phyloP scores from a whole-genome alignment of 2,797 vertebrate species.

The Phrynocephalus guinanensis region DNA sequence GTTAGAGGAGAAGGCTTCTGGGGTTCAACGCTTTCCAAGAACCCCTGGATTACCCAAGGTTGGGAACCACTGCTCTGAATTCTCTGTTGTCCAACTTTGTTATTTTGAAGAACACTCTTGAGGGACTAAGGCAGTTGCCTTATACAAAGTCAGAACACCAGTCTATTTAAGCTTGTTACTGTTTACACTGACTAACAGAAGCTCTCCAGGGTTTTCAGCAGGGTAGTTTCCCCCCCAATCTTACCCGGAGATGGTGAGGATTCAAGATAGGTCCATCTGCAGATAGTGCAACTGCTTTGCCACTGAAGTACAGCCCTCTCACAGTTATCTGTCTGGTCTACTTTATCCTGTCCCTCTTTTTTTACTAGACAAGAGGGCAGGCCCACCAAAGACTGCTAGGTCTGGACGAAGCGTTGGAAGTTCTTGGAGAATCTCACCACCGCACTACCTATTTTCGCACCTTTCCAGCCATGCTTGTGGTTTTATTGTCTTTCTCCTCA shows the following conservation, averaged over 20 bases:
- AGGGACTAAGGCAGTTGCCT: too few species aligned
- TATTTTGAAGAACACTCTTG: too few species aligned
- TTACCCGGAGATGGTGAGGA: background rate
- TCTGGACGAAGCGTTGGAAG: background rate
- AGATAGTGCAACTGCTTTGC: background rate
- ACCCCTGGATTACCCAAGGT: too few species aligned
- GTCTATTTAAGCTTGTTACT: too few species aligned
- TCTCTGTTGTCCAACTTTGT: too few species aligned
- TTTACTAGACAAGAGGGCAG: background rate
- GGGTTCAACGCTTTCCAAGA: too few species aligned
- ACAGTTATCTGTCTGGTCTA: background rate
- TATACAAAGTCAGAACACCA: too few species aligned
- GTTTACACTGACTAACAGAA: too few species aligned
- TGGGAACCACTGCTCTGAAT: too few species aligned
- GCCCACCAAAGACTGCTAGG: background rate
- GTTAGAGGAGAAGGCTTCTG: too few species aligned
- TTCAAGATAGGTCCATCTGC: background rate
- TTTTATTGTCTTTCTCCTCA: background rate
- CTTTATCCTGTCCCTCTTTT: background rate
- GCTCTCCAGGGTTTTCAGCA: background rate
- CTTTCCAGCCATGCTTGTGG: slow-evolving; percentile 17
- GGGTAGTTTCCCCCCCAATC: background rate
- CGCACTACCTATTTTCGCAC: background rate
- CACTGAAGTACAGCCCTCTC: background rate
- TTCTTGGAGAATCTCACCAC: background rate